phyloP scores from a whole-genome alignment of 2,888 invertebrate species.

The Agrilus cyanescens region DNA sequence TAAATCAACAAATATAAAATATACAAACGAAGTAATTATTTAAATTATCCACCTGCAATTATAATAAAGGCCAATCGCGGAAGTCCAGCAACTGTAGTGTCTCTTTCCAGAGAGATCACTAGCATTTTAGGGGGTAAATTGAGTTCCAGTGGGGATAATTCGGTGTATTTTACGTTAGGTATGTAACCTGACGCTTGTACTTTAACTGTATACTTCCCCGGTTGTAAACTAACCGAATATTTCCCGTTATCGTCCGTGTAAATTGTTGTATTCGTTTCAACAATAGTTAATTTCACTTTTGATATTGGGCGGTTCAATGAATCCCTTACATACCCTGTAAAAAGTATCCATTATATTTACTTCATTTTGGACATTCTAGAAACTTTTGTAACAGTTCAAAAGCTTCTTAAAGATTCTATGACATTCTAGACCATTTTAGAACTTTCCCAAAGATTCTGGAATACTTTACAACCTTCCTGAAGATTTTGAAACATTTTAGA shows the following conservation, averaged over 20 bases:
- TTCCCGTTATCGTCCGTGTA: slow-evolving; percentile 36
- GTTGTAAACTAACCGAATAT: slow-evolving; percentile 38
- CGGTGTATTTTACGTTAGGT: slow-evolving; percentile 37
- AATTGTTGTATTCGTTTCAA: slow-evolving; percentile 33
- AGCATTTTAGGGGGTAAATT: slow-evolving; percentile 43
- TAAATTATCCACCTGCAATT: slow-evolving; percentile 45
- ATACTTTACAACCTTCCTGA: no score
- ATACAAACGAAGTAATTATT: neutral
- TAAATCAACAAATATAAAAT: neutral
- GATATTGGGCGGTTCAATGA: slow-evolving; percentile 44
- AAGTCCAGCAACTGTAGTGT: slow-evolving; percentile 61
- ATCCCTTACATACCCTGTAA: slow-evolving; percentile 48
- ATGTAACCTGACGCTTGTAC: slow-evolving; percentile 50
- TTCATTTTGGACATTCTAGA: no score
- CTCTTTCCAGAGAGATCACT: slow-evolving; percentile 53
- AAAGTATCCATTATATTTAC: no score
- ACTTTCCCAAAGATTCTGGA: no score
- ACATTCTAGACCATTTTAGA: no score
- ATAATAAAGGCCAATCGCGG: slow-evolving; percentile 67
- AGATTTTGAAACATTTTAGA: no score
- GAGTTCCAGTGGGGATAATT: slow-evolving; percentile 23
- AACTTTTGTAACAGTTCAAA: no score
- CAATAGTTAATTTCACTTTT: slow-evolving; percentile 38
- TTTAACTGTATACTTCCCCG: slow-evolving; percentile 41
- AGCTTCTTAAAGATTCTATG: no score